Percentiles rank a stretch among this genome's conserved stretches.
Conservation (phyloP, 2,113 vertebrate genomes). For the Lasiurus cinereus region DNA sequence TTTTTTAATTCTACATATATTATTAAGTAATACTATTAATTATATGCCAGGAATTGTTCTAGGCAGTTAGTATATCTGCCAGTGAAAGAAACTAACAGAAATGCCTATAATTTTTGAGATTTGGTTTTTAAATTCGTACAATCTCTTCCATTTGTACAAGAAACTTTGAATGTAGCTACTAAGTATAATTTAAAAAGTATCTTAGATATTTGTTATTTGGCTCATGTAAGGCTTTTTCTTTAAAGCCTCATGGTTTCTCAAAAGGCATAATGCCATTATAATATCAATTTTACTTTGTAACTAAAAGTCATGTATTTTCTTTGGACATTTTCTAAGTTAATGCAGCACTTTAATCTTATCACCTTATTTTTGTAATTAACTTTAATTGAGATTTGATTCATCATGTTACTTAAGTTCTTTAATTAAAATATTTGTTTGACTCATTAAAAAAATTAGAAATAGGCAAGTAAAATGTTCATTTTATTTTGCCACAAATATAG, state of each 20-base stretch:
- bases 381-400: slow-evolving; percentile 72
- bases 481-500: slow-evolving; percentile 62
- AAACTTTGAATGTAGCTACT: background rate
- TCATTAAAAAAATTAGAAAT: slow-evolving; percentile 75
- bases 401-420: slow-evolving; percentile 72
- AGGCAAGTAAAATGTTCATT: slow-evolving; percentile 64
- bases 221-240: background rate
- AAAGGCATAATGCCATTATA: background rate
- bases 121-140: background rate
- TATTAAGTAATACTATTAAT: background rate
- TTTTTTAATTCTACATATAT: background rate
- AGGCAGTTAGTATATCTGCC: background rate
- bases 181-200: background rate
- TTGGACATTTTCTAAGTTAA: slow-evolving; percentile 72
- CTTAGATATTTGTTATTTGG: background rate
- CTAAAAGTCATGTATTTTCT: slow-evolving; percentile 47
- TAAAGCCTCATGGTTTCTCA: background rate
- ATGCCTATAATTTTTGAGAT: background rate
- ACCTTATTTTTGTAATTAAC: slow-evolving; percentile 77
- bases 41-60: background rate
- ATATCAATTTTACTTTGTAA: slow-evolving; percentile 65
- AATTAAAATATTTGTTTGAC: slow-evolving; percentile 79
- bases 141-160: background rate
- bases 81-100: background rate
- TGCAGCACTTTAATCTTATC: slow-evolving; percentile 69